Evolutionary conservation across 2,888 invertebrate genomes (phyloP).

Genomic region (Plebejus anna): DNA sequence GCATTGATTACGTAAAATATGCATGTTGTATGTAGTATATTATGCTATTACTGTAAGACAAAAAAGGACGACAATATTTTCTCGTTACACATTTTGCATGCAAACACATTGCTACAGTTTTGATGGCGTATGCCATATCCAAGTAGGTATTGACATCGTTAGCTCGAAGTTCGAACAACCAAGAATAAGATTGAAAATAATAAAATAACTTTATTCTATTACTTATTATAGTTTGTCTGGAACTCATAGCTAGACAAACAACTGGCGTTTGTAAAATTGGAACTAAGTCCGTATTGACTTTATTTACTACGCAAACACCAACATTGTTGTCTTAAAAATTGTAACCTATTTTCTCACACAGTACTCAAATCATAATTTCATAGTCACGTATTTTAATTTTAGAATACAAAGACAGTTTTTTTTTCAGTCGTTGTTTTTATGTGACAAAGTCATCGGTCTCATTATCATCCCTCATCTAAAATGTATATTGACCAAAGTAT

Average conservation of each 20-base stretch:
- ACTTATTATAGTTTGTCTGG: too few species aligned
- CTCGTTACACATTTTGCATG: too few species aligned
- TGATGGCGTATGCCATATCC: too few species aligned
- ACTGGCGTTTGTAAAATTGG: neutral
- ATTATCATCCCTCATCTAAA: conserved; percentile 35
- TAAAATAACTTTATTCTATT: neutral
- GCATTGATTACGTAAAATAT: too few species aligned
- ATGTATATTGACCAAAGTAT: conserved; percentile 22
- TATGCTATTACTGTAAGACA: too few species aligned
- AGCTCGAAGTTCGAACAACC: neutral
- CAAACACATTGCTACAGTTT: too few species aligned
- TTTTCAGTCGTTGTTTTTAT: neutral
- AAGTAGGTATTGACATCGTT: too few species aligned
- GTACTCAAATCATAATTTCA: neutral
- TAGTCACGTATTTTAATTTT: neutral
- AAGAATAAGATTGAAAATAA: neutral
- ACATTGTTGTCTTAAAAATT: neutral
- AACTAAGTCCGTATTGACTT: neutral
- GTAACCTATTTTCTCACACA: neutral
- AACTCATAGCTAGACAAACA: too few species aligned
- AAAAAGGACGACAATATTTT: too few species aligned
- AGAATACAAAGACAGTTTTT: neutral
- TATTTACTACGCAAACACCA: conserved; percentile 18
- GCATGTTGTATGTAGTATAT: too few species aligned
- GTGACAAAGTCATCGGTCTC: conserved; percentile 40